These are phyloP conservation scores for Oceanites oceanicus DNA, from an alignment of 2,113 vertebrate genomes.

Conservation along the genomic window DNA sequence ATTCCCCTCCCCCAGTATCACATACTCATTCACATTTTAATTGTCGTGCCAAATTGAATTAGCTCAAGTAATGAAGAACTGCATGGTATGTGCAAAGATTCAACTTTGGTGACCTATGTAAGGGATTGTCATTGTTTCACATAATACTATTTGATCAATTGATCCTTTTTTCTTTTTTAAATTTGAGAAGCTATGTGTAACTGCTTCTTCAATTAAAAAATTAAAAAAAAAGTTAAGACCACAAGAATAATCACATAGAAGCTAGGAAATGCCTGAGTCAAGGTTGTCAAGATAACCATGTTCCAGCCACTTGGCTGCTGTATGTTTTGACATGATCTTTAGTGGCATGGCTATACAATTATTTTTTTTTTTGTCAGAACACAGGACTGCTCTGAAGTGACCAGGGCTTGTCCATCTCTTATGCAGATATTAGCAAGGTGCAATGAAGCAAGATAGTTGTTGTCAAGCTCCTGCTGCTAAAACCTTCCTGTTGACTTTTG, in stretches of 20 bases:
- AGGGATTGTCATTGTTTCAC: background rate
- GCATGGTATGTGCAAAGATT: background rate
- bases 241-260: background rate
- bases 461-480: background rate
- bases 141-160: background rate
- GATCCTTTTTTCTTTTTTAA: background rate
- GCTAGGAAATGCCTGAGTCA: background rate
- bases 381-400: background rate
- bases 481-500: background rate
- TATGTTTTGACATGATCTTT: background rate
- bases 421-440: background rate
- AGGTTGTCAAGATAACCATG: background rate
- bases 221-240: background rate
- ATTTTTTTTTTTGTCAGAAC: background rate
- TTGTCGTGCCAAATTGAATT: background rate
- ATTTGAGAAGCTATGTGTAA: background rate
- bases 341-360: background rate
- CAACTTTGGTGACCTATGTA: background rate
- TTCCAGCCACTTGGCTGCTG: background rate
- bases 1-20: background rate
- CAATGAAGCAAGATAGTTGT: background rate
- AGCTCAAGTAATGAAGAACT: background rate
- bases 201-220: background rate
- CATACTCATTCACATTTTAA: background rate
- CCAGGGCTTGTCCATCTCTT: background rate